Base-by-base conservation (phyloP, 2,888 invertebrate species). In the Ligdia adustata region DNA sequence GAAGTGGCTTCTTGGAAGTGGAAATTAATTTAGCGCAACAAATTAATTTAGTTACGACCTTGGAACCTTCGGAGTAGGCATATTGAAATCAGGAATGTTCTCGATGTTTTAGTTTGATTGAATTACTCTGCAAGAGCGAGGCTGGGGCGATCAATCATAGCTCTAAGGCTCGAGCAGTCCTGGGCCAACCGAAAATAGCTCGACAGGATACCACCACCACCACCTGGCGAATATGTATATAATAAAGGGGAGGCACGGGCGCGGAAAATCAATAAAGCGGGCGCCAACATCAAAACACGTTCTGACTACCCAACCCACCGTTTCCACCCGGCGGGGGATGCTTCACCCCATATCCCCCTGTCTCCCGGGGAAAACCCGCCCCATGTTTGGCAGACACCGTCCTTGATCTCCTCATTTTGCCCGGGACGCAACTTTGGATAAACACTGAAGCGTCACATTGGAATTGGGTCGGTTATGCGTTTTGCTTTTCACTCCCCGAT, bases 381-480 rank as follows among this genome's bases (percentile, higher is more conserved):
- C 89, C 82, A 76, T 86, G 86, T 87, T 89, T 87, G 85, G 87
- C 88, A 90, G 90, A 90, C 90, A 72, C 82, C 89, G 90, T 83
- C 90, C 90, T 90, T 90, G 90, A 90, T 89, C 82, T 82, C 80
- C 83, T 85, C 71, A 75, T 75, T 75, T 72, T 69, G 77, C 76
- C 80, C 78, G 80, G 82, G 79, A 75, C 75, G 66, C 80, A 87
- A 87, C 66, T 89, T 88, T 74, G 78, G 79, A 87, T 88, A 90
- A 89, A 90, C 89, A 90, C 75, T 78, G 73, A 74, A 78, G 77
- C 77, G 81, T 86, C 81, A 82, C 77, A 72, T 64, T 75, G 72
- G 77, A 90, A 90, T 90, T 89, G 74, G 89, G 90, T 88, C 90
- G 87, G 66, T 74, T 80, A 81, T 79, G 79, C 79, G 81, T 79